Conservation (phyloP, 1,140 invertebrate species). For the Solen grandis region DNA sequence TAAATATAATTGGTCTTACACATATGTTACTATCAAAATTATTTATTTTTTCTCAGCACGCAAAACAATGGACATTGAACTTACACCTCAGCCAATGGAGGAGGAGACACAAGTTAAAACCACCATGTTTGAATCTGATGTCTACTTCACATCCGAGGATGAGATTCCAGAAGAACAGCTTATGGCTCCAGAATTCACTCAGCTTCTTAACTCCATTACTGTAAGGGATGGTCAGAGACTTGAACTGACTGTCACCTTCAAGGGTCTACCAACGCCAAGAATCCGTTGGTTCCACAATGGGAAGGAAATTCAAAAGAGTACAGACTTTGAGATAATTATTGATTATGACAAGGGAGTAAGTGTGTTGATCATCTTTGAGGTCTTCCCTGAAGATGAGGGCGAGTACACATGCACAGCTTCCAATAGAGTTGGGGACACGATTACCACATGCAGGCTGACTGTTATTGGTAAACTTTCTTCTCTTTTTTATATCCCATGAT, state of each 20-base stretch:
- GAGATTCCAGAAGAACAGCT: constrained; percentile 68
- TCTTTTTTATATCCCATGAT: no score
- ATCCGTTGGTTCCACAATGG: constrained; percentile 80
- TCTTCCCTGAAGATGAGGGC: constrained; percentile 89
- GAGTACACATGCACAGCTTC: constrained; percentile 93
- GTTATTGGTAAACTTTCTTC: constrained; percentile 76
- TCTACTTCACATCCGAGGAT: constrained; percentile 60
- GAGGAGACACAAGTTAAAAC: constrained; percentile 55
- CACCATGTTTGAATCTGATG: constrained; percentile 60
- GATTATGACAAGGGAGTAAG: constrained; percentile 72
- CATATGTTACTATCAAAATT: no score
- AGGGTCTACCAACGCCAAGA: constrained; percentile 72
- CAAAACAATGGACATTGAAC: constrained; percentile 68
- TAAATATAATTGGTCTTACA: no score
- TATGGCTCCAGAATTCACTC: constrained; percentile 75
- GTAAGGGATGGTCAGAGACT: constrained; percentile 75
- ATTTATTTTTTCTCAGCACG: constrained; percentile 63
- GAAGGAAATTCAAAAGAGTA: constrained; percentile 70
- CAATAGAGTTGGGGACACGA: constrained; percentile 94
- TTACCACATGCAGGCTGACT: constrained; percentile 75
- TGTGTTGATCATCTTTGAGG: constrained; percentile 77
- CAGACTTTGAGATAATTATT: constrained; percentile 76
- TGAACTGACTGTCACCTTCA: constrained; percentile 73
- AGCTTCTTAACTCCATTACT: constrained; percentile 72
- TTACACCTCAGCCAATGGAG: constrained; percentile 58